A percentile compares a stretch with the other conserved stretches of the same genome.
Conservation (phyloP, 2,113 vertebrate genomes). For the Plectropomus leopardus region DNA sequence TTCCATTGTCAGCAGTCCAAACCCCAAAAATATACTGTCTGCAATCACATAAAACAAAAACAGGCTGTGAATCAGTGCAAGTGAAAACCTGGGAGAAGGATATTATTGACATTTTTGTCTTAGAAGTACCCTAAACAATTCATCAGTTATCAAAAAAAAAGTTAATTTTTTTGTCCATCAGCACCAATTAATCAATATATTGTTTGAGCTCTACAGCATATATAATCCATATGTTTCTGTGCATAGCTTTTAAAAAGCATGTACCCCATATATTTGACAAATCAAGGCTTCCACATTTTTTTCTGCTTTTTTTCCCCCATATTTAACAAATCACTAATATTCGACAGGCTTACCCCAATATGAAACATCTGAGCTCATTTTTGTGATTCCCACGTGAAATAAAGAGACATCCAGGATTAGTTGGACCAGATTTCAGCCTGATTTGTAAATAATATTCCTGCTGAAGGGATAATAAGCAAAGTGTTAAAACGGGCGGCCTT, state of each 20-base stretch:
- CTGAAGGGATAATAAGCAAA: conserved; percentile 31
- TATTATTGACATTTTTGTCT: no score
- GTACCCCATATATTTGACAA: background rate
- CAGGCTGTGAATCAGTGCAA: background rate
- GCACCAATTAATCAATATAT: no score
- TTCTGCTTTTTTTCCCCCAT: conserved; percentile 3
- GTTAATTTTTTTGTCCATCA: no score
- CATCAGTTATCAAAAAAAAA: no score
- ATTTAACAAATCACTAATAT: conserved; percentile 29
- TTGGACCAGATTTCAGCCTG: conserved; percentile 25
- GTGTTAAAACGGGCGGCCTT: conserved; percentile 29
- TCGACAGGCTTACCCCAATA: conserved; percentile 13
- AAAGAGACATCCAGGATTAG: conserved; percentile 37
- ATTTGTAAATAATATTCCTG: conserved; percentile 42
- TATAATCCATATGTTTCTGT: no score
- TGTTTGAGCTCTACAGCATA: no score
- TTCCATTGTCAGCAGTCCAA: background rate
- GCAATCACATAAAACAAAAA: background rate
- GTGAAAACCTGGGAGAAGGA: background rate
- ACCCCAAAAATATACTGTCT: background rate
- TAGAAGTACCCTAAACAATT: no score
- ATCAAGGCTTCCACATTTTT: background rate
- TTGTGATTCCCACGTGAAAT: conserved; percentile 28
- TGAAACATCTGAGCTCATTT: conserved; percentile 11
- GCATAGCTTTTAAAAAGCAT: background rate